These are phyloP conservation scores for Cryptus viduatorius DNA, from an alignment of 2,888 invertebrate species.

Conservation along the genomic window DNA sequence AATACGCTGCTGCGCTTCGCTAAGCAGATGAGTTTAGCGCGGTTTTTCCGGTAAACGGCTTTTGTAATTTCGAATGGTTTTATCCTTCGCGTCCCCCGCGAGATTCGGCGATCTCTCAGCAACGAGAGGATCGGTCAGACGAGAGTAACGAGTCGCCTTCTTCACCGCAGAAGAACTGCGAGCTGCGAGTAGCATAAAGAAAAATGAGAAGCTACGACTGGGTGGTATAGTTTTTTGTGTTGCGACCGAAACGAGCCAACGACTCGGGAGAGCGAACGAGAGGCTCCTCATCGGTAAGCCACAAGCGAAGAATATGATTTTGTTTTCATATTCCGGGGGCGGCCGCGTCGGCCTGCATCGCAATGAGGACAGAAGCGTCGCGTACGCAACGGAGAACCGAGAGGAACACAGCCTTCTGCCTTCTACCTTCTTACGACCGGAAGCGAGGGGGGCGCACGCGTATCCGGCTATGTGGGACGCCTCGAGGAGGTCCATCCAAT, in stretches of 20 bases:
- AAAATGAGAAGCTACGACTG: background rate
- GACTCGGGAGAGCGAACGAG: slow-evolving; percentile 16
- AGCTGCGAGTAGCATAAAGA: background rate
- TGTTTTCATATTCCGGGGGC: slow-evolving; percentile 81
- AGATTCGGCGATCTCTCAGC: slow-evolving; percentile 40
- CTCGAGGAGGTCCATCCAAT: slow-evolving; percentile 46
- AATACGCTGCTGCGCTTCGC: slow-evolving; percentile 34
- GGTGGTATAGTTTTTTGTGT: slow-evolving; percentile 34
- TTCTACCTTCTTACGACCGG: slow-evolving; percentile 75
- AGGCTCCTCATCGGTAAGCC: slow-evolving; percentile 76
- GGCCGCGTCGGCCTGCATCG: slow-evolving; percentile 77
- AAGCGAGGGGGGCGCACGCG: slow-evolving; percentile 81
- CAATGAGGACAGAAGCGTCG: slow-evolving; percentile 74
- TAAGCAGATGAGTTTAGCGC: slow-evolving; percentile 12
- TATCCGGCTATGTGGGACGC: slow-evolving; percentile 80
- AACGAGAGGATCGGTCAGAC: background rate
- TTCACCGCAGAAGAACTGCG: background rate
- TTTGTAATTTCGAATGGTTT: slow-evolving; percentile 37
- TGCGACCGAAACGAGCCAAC: slow-evolving; percentile 12
- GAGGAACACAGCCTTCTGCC: slow-evolving; percentile 66
- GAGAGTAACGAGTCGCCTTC: background rate
- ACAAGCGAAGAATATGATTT: slow-evolving; percentile 78
- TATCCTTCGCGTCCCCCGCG: background rate
- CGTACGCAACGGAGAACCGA: slow-evolving; percentile 20
- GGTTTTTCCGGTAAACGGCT: slow-evolving; percentile 39